Conservation (phyloP, 1,140 invertebrate species). For the Drosophila persimilis region DNA sequence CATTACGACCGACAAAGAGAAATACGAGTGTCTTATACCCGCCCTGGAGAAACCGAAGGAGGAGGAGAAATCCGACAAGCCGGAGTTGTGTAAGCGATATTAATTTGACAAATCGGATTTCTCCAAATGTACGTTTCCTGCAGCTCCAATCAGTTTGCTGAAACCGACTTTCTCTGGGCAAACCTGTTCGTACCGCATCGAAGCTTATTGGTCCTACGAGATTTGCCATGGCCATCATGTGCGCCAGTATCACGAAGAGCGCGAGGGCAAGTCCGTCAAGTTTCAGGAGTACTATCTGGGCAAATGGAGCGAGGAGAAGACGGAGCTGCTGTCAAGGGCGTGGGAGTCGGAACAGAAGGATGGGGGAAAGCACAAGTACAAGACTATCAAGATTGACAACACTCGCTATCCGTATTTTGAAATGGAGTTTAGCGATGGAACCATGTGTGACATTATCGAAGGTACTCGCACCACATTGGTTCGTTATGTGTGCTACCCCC, state of each 20-base stretch:
- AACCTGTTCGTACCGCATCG: conserved; percentile 93
- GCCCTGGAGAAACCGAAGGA: conserved; percentile 86
- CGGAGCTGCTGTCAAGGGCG: conserved; percentile 83
- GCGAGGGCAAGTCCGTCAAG: conserved; percentile 92
- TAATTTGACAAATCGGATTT: too few species aligned
- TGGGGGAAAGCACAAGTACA: conserved; percentile 83
- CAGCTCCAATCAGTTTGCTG: conserved; percentile 90
- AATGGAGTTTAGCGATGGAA: conserved; percentile 91
- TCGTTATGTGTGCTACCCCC: conserved; percentile 92
- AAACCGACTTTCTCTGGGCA: conserved; percentile 89
- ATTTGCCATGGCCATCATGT: conserved; percentile 96
- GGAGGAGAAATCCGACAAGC: conserved; percentile 85
- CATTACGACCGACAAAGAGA: conserved; percentile 87
- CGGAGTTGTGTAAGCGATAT: conserved; percentile 84
- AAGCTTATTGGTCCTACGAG: conserved; percentile 99
- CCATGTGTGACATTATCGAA: conserved; percentile 94
- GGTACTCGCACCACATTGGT: conserved; percentile 91
- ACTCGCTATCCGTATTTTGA: conserved; percentile 92
- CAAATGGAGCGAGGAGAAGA: conserved; percentile 87
- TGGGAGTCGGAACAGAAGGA: conserved; percentile 83
- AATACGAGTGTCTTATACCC: conserved; percentile 90
- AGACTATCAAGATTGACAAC: conserved; percentile 93
- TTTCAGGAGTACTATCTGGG: conserved; percentile 93
- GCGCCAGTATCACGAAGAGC: conserved; percentile 97
- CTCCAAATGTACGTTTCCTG: neutral